Conservation (phyloP, 2,113 vertebrate genomes). For the Neolamprologus cancellatus region DNA sequence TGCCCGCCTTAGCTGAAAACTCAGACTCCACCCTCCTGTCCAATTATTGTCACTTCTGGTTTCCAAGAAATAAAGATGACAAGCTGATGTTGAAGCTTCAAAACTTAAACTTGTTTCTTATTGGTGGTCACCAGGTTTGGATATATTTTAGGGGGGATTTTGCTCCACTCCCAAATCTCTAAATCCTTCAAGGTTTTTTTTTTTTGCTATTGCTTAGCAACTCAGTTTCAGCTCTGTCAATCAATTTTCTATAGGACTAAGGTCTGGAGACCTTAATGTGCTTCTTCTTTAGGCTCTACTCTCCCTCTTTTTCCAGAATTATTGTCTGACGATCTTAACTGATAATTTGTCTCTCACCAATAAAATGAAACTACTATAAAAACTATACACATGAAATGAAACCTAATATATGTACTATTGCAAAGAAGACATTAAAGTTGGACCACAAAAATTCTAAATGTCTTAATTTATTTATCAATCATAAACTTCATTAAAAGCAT, state of each 20-base stretch:
- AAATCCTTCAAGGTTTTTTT: neutral
- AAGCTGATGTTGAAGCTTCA: no score
- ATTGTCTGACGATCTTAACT: neutral
- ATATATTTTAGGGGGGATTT: no score
- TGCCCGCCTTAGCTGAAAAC: no score
- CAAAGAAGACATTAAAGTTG: neutral
- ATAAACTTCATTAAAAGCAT: neutral
- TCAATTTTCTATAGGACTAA: neutral
- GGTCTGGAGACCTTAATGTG: neutral
- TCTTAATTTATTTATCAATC: neutral
- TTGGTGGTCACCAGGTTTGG: no score
- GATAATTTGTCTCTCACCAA: neutral
- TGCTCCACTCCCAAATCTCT: no score
- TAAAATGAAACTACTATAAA: neutral
- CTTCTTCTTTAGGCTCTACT: neutral
- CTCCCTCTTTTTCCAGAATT: neutral
- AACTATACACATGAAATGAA: accelerated
- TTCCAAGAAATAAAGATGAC: neutral
- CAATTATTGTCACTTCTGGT: neutral
- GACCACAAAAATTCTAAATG: neutral
- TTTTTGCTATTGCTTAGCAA: neutral
- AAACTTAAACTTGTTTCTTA: accelerated
- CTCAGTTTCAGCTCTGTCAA: neutral
- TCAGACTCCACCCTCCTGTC: no score
- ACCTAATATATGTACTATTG: neutral